Conservation (phyloP, 2,113 vertebrate genomes). For the Haemorhous mexicanus region DNA sequence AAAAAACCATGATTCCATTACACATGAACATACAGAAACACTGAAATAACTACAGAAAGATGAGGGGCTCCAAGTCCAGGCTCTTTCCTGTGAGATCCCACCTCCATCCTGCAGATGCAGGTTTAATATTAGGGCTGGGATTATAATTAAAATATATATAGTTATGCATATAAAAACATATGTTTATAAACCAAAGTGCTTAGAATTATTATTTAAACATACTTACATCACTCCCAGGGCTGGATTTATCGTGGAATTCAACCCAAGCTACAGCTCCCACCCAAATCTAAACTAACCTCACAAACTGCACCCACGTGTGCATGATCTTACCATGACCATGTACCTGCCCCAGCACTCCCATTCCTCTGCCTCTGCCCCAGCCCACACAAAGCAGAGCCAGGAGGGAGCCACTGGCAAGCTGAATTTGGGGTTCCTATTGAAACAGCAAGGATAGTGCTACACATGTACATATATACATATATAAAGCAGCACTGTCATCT, state of each 20-base stretch:
- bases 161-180: not conserved
- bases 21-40: not conserved
- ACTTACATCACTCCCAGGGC: not conserved
- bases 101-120: not conserved
- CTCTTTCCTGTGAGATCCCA: not conserved
- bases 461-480: accelerated
- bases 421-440: not conserved
- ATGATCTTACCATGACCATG: not conserved
- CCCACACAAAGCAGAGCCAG: not conserved
- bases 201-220: not conserved
- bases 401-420: not conserved
- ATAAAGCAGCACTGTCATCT: not conserved
- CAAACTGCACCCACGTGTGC: accelerated
- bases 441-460: not conserved
- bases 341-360: not conserved
- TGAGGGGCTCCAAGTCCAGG: not conserved
- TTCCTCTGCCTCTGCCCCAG: not conserved
- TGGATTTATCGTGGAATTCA: not conserved
- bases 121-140: not conserved
- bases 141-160: not conserved
- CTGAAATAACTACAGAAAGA: not conserved
- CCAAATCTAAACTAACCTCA: not conserved
- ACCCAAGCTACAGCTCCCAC: not conserved
- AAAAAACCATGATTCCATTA: not conserved
- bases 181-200: not conserved